Conservation (phyloP, 1,140 invertebrate species). For the Meloidogyne exigua region DNA sequence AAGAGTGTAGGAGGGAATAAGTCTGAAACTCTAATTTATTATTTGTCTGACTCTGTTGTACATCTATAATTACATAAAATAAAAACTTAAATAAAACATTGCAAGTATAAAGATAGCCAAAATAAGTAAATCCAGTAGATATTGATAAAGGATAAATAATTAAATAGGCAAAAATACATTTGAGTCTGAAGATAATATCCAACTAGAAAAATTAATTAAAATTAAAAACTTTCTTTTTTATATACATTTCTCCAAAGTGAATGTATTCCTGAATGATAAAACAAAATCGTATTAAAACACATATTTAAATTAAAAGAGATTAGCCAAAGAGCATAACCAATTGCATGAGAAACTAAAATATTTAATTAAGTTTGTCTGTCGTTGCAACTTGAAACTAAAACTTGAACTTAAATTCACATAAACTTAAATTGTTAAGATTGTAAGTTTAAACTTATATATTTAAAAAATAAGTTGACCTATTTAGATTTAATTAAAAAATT, state of each 20-base stretch:
- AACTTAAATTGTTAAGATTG: no score
- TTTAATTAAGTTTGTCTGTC: no score
- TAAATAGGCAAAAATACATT: conserved; percentile 49
- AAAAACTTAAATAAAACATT: conserved; percentile 40
- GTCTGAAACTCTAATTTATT: not conserved
- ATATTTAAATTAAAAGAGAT: conserved; percentile 52
- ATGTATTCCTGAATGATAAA: conserved; percentile 53
- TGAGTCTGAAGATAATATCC: conserved; percentile 52
- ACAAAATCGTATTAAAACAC: conserved; percentile 57
- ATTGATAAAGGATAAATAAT: conserved; percentile 54
- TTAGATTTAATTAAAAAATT: not conserved
- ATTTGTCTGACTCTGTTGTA: not conserved
- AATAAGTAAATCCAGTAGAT: conserved; percentile 57
- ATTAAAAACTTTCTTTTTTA: conserved; percentile 6
- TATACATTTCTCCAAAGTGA: conserved; percentile 37
- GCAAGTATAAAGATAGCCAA: conserved; percentile 47
- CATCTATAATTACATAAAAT: not conserved
- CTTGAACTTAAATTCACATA: no score
- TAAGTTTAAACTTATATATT: no score
- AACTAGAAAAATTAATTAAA: conserved; percentile 33
- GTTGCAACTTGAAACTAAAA: no score
- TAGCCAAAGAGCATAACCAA: not conserved
- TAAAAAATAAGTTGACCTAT: no score
- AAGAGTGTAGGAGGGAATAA: not conserved
- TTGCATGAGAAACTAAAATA: conserved; percentile 38